phyloP scores from a whole-genome alignment of 2,797 vertebrate species.

The Mus spretus region DNA sequence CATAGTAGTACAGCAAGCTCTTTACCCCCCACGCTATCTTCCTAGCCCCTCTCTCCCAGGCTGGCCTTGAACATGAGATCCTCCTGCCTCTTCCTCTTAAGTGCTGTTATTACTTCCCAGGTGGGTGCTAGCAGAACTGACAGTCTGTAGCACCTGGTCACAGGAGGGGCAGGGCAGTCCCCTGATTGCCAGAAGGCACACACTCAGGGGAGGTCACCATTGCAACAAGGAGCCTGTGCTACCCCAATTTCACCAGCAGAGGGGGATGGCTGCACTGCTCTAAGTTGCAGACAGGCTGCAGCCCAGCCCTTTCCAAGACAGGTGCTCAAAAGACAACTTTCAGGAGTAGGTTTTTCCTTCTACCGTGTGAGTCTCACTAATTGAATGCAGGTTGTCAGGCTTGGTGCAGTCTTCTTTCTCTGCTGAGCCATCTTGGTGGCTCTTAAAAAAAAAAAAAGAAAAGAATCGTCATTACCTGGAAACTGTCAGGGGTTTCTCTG shows the following conservation, averaged over 20 bases:
- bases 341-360: not conserved
- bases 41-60: not conserved
- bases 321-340: not conserved
- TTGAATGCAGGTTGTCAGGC: not conserved
- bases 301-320: not conserved
- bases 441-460: not conserved
- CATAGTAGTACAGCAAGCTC: not conserved
- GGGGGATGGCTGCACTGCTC: constrained; percentile 63
- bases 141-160: not conserved
- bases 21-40: no score
- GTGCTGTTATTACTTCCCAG: not conserved
- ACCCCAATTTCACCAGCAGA: constrained; percentile 66
- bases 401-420: not conserved
- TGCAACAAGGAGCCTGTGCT: not conserved
- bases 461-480: not conserved
- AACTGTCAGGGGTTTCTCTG: not conserved
- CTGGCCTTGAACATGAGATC: not conserved
- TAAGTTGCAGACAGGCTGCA: not conserved
- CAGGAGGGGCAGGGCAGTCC: not conserved
- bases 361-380: not conserved
- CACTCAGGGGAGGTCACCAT: not conserved
- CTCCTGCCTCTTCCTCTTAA: not conserved
- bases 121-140: not conserved
- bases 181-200: not conserved
- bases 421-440: not conserved